Conservation (phyloP, 2,888 invertebrate genomes). For the Cerceris ruficornis region DNA sequence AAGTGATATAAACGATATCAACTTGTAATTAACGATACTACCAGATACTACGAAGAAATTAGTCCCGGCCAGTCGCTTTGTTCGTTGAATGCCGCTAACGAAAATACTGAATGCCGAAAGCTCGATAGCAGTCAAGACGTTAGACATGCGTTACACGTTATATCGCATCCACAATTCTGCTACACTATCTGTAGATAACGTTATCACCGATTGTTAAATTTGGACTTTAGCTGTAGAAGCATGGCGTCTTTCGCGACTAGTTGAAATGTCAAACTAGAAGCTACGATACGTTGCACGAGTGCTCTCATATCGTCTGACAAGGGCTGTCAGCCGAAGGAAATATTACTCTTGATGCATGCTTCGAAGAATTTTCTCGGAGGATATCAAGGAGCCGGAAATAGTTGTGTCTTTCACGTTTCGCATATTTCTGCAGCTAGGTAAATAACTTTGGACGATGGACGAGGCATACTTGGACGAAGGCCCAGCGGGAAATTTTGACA, state of each 20-base stretch:
- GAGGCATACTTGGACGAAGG: constrained; percentile 73
- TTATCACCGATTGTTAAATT: constrained; percentile 32
- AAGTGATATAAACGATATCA: too few relatives aligned
- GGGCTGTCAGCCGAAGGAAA: not conserved
- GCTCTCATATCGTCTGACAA: not conserved
- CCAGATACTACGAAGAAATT: too few relatives aligned
- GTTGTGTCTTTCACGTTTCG: too few relatives aligned
- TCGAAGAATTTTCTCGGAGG: not conserved
- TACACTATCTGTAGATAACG: constrained; percentile 22
- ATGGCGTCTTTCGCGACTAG: constrained; percentile 28
- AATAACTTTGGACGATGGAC: constrained; percentile 62
- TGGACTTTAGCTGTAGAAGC: not conserved
- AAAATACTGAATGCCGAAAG: too few relatives aligned
- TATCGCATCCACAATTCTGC: too few relatives aligned
- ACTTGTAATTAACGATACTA: too few relatives aligned
- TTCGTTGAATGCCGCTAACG: too few relatives aligned
- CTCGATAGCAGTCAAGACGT: not conserved
- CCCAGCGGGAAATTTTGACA: constrained; percentile 71
- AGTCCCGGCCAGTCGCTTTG: too few relatives aligned
- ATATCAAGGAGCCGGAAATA: too few relatives aligned
- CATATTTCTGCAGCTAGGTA: not conserved
- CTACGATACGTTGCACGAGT: too few relatives aligned
- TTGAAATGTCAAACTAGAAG: constrained; percentile 32
- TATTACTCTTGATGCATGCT: not conserved
- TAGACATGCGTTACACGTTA: not conserved